A percentile compares a stretch with the other conserved stretches of the same genome.
These are phyloP conservation scores for Phortica okadai DNA, from an alignment of 2,888 invertebrate species.

Conservation along the genomic window DNA sequence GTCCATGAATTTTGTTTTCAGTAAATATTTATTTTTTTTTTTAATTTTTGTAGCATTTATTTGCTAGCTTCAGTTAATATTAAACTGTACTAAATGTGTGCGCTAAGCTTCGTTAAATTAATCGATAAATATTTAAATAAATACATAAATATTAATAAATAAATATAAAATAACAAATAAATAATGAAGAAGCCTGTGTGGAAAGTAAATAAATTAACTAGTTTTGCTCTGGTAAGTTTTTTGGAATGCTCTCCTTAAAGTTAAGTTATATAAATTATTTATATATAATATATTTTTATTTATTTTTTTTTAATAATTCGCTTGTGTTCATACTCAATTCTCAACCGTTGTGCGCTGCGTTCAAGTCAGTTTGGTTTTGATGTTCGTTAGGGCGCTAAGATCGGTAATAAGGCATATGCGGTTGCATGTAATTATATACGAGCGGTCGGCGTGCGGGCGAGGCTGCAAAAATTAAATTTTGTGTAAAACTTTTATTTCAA, in stretches of 20 bases:
- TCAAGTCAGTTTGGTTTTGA: not conserved
- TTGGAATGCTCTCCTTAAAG: conserved; percentile 12
- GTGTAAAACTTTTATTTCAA: not conserved
- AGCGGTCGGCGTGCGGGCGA: conserved; percentile 63
- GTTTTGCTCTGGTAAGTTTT: not conserved
- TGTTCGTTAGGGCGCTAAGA: conserved; percentile 44
- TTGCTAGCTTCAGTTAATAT: conserved; percentile 59
- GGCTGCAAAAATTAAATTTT: conserved; percentile 49
- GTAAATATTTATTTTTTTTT: conserved; percentile 52
- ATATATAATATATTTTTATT: not conserved
- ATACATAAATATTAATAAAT: conserved; percentile 48
- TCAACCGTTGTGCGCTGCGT: not conserved
- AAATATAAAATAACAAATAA: conserved; percentile 24
- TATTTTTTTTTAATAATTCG: not conserved
- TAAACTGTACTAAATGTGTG: conserved; percentile 57
- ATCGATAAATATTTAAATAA: conserved; percentile 50
- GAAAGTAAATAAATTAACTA: conserved; percentile 3
- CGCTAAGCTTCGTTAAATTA: conserved; percentile 51
- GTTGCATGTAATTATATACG: conserved; percentile 70
- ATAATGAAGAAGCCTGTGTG: not conserved
- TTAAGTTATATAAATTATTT: not conserved
- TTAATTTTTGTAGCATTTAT: conserved; percentile 66
- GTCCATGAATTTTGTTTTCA: conserved; percentile 40
- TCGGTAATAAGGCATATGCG: conserved; percentile 67
- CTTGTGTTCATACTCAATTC: not conserved